Base-by-base conservation (phyloP, 2,888 invertebrate species). In the Chouioia cunea region DNA sequence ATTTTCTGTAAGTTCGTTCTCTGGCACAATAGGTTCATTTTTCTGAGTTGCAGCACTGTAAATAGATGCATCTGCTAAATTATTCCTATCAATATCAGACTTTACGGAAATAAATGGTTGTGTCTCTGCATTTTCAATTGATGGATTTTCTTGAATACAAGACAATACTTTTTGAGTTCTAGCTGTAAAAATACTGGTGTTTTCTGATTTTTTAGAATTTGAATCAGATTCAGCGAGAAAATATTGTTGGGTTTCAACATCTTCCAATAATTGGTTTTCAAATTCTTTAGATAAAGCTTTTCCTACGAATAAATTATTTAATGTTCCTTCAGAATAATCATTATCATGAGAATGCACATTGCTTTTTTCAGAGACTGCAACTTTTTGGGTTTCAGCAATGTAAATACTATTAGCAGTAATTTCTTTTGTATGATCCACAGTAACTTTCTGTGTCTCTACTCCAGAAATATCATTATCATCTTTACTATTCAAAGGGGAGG, bases 41-140 rank as follows among this genome's bases (percentile, higher is more conserved):
- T 46, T 65, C 54, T 65, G 65, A 18, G 72, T 72, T 18, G 23
- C 52, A 27, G 63, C 71, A 52, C 46, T 63, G 27, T 58, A 36
- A 12, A 36, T 63, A 20, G 63, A 53, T 0, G 18, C 44, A 22
- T 63, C 44, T n/a, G 14, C 14, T 46, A 18, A 23, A 15, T 64
- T 64, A 43, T 44, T 46, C 10, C 2, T 43, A 14, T 15, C 22
- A 22, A 20, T 18, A 57, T 23, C 46, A 4, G 36, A 50, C 18
- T 27, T 50, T 6, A 3, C 20, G 4, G 0, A 3, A 62, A 56
- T 43, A 22, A 3, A 56, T 20, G 12, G 48, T 48, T 60, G 46
- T n/a, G 64, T 63, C 27, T 70, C 54, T 18, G 50, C 16, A 56
- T 64, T 63, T 15, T 69, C 27, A 22, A 56, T 56, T 4, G 36